Evolutionary conservation across 2,888 invertebrate species (phyloP), one percentile per base, ranked within the genome.

Genomic region (Drosophila meridionalis): DNA sequence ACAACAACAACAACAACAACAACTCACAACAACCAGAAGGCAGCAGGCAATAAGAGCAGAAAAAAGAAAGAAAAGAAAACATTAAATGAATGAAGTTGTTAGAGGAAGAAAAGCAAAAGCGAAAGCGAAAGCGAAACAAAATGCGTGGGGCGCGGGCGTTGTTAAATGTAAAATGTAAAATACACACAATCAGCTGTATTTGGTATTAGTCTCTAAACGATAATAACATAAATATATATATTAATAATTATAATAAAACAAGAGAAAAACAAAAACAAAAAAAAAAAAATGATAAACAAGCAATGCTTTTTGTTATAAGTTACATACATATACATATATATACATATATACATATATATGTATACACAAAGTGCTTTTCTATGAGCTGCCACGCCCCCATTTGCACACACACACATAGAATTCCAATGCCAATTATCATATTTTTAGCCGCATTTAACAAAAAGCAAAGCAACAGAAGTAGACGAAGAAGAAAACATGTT

Each of bases 101-200:
- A n/a, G 9, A 32, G 8, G 9, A 20, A 40, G n/a, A 40, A 40
- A 40, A 4, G 5, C 9, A 34, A 8, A 5, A 34, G 11, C 7
- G 9, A 30, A 50, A n/a, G 32, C 8, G n/a, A 7, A 36, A 20
- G 26, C 26, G 14, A 38, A 38, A 26, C 7, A 30, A 28, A 38
- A 14, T 9, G 5, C 9, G 9, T 48, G 14, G 48, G 40, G 26
- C 28, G 26, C 50, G 30, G 56, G 45, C 45, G 36, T 55, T 65
- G 73, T 56, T 59, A 52, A 28, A 53, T 56, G 45, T 32, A 72
- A 52, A 28, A 61, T 56, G 40, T 32, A 77, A 65, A 60, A 65
- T 72, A 74, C 78, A 61, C 78, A 61, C 57, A 48, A n/a, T 52
- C 34, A 58, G 66, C 60, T 78, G 74, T 73, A 53, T 64, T 70